Evolutionary conservation across 2,797 vertebrate genomes (phyloP).

Genomic region (Lithobates pipiens): DNA sequence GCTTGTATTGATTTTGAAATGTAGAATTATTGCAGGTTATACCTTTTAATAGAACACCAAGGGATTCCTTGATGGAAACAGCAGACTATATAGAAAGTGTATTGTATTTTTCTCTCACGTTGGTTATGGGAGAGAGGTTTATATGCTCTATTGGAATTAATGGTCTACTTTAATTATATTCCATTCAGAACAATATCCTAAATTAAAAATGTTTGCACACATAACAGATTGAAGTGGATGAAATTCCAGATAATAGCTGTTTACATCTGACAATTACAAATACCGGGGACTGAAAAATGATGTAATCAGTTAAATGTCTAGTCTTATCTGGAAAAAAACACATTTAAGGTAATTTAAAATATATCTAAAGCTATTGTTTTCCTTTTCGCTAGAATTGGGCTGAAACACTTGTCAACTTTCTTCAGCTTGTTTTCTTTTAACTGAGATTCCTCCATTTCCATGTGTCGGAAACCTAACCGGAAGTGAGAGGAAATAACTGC

Average conservation of each 20-base stretch:
- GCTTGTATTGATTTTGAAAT: slow-evolving; percentile 54
- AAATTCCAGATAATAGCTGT: neutral
- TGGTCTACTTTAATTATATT: neutral
- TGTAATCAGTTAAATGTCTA: neutral
- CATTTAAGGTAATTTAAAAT: neutral
- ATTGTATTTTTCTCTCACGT: neutral
- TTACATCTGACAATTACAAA: neutral
- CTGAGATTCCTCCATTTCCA: too few relatives aligned
- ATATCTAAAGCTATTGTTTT: too few relatives aligned
- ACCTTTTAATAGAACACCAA: slow-evolving; percentile 54
- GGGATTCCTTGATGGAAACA: slow-evolving; percentile 30
- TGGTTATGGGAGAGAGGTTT: too few relatives aligned
- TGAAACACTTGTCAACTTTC: too few relatives aligned
- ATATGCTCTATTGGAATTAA: neutral
- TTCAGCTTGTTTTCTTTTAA: too few relatives aligned
- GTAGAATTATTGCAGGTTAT: slow-evolving; percentile 51
- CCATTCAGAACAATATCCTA: neutral
- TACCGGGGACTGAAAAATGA: neutral
- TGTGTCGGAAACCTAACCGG: too few relatives aligned
- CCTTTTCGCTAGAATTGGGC: too few relatives aligned
- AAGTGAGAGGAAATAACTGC: too few relatives aligned
- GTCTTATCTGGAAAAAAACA: neutral
- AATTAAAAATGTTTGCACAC: neutral
- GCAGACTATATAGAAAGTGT: slow-evolving; percentile 1
- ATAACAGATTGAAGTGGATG: neutral